Evolutionary conservation across 2,888 invertebrate genomes (phyloP).

Genomic region (Strigamia maritima): DNA sequence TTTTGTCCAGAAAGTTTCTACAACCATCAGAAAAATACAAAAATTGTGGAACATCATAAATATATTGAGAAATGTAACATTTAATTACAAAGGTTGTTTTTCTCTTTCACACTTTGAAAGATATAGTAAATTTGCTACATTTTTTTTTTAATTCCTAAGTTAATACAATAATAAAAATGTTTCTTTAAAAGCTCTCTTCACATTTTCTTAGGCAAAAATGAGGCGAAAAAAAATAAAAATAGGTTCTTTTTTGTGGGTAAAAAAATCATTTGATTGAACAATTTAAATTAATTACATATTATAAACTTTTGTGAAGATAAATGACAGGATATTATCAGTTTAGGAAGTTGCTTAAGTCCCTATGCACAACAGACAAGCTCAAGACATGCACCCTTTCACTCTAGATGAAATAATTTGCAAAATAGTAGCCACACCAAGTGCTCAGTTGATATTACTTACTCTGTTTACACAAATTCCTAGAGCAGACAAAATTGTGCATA

Average conservation of each 20-base stretch:
- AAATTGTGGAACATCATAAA: slow-evolving; percentile 45
- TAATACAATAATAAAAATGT: slow-evolving; percentile 42
- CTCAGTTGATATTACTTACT: no score
- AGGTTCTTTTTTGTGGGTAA: background rate
- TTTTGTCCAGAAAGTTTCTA: slow-evolving; percentile 43
- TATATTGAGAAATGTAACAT: slow-evolving; percentile 45
- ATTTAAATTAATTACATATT: slow-evolving; percentile 4
- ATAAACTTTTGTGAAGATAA: background rate
- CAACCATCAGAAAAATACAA: slow-evolving; percentile 45
- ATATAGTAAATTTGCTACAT: slow-evolving; percentile 44
- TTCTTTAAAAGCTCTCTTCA: slow-evolving; percentile 43
- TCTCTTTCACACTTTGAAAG: slow-evolving; percentile 40
- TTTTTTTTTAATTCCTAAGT: slow-evolving; percentile 40
- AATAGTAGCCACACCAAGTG: background rate
- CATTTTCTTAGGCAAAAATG: slow-evolving; percentile 1
- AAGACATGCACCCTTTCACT: background rate
- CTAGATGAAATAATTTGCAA: background rate
- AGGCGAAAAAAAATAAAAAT: slow-evolving; percentile 6
- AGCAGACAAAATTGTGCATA: background rate
- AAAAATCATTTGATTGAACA: slow-evolving; percentile 36
- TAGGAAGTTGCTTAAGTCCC: slow-evolving; percentile 26
- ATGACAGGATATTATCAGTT: slow-evolving; percentile 1
- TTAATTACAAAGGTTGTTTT: slow-evolving; percentile 45
- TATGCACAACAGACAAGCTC: slow-evolving; percentile 21
- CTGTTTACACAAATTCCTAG: background rate